Evolutionary conservation across 2,888 invertebrate species (phyloP).

Genomic region (Caprella mutica): DNA sequence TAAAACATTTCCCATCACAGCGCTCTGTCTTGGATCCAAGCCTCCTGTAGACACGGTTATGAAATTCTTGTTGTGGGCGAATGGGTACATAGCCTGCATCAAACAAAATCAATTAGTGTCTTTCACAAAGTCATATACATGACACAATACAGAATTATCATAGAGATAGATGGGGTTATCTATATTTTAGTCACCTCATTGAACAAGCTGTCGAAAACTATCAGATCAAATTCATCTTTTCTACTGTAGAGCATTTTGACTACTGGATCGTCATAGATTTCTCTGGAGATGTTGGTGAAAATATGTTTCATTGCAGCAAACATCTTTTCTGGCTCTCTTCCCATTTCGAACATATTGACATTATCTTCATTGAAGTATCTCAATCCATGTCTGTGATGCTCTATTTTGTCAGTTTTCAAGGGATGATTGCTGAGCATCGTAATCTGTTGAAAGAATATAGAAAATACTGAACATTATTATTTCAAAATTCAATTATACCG

Average conservation of each 20-base stretch:
- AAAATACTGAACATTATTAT: neutral
- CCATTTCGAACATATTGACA: slow-evolving; percentile 16
- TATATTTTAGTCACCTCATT: too few relatives aligned
- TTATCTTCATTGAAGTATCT: slow-evolving; percentile 4
- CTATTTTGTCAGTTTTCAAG: slow-evolving; percentile 5
- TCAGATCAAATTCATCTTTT: slow-evolving; percentile 24
- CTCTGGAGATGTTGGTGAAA: slow-evolving; percentile 9
- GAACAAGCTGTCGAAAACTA: slow-evolving; percentile 17
- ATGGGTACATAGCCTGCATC: slow-evolving; percentile 16
- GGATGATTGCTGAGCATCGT: slow-evolving; percentile 15
- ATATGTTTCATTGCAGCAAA: neutral
- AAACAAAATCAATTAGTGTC: neutral
- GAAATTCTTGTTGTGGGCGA: slow-evolving; percentile 15
- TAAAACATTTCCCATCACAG: slow-evolving; percentile 17
- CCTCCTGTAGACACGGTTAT: slow-evolving; percentile 19
- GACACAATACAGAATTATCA: too few relatives aligned
- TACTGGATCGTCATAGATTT: slow-evolving; percentile 15
- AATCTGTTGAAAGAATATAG: slow-evolving; percentile 1
- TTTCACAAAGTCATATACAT: neutral
- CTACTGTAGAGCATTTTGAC: slow-evolving; percentile 16
- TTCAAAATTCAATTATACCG: too few relatives aligned
- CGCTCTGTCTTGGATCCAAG: slow-evolving; percentile 16
- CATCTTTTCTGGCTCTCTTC: neutral
- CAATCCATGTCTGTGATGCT: slow-evolving; percentile 19
- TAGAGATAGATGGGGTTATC: too few relatives aligned